Evolutionary conservation across 2,797 vertebrate species (phyloP).

Genomic region (Margarornis squamiger): DNA sequence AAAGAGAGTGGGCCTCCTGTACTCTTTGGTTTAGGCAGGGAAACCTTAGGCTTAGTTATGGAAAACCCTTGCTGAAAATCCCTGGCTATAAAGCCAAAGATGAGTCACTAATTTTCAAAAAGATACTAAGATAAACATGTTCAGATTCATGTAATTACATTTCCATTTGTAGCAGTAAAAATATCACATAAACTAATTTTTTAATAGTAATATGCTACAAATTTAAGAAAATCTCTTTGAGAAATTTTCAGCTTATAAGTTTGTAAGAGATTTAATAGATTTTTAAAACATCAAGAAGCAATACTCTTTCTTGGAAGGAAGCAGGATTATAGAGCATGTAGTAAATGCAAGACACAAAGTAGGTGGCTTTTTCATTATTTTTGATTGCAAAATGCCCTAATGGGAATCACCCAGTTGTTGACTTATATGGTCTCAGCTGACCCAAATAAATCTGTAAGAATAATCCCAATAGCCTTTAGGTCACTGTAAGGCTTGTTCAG

Average conservation of each 20-base stretch:
- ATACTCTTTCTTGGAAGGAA: neutral
- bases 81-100: constrained; percentile 36
- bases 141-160: constrained; percentile 24
- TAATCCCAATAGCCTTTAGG: neutral
- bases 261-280: neutral
- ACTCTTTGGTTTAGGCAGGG: constrained; percentile 19
- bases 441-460: neutral
- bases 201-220: neutral
- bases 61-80: constrained; percentile 60
- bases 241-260: neutral
- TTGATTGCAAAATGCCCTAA: neutral
- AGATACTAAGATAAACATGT: constrained; percentile 36
- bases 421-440: neutral
- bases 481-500: neutral
- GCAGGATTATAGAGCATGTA: neutral
- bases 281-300: neutral
- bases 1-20: neutral
- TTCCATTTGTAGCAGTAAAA: constrained; percentile 24
- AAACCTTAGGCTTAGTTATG: constrained; percentile 31
- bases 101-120: constrained; percentile 61
- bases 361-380: neutral
- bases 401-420: neutral
- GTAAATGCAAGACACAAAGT: neutral
- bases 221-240: neutral
- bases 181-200: neutral